phyloP scores from a whole-genome alignment of 2,113 vertebrate species.

The Xyrauchen texanus region DNA sequence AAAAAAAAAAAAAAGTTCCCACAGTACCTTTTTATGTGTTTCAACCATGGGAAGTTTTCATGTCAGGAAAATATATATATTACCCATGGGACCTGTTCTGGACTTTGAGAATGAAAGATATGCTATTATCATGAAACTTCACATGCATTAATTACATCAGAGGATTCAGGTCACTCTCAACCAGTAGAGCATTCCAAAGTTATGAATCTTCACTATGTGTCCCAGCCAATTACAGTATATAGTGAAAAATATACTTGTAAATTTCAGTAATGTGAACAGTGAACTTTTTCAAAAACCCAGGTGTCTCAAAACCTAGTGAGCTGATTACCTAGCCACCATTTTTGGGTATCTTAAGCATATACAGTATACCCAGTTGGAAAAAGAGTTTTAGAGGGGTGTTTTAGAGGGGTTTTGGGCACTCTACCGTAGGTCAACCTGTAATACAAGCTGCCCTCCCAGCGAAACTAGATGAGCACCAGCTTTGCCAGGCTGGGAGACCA shows the following conservation, averaged over 20 bases:
- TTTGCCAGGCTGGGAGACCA: too few species aligned
- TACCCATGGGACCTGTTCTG: constrained; percentile 31
- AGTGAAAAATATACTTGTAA: neutral
- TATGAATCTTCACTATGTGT: neutral
- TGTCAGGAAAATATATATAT: constrained; percentile 11
- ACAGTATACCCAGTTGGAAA: too few species aligned
- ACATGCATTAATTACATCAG: constrained; percentile 34
- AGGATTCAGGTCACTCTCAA: neutral
- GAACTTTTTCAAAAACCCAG: too few species aligned
- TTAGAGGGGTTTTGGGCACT: too few species aligned
- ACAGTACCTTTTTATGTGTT: constrained; percentile 19
- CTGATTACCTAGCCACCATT: neutral
- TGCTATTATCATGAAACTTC: constrained; percentile 32
- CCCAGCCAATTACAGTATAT: neutral
- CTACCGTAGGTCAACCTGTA: too few species aligned
- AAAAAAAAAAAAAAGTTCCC: constrained; percentile 15
- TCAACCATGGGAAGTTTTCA: constrained; percentile 27
- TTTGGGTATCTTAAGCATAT: neutral
- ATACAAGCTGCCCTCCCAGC: too few species aligned
- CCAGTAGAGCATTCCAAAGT: neutral
- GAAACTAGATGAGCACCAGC: too few species aligned
- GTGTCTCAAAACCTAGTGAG: neutral
- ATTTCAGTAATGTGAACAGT: neutral
- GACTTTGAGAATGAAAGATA: constrained; percentile 16
- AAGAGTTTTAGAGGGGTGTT: too few species aligned